phyloP scores from a whole-genome alignment of 1,140 invertebrate genomes.

The Elysia chlorotica region DNA sequence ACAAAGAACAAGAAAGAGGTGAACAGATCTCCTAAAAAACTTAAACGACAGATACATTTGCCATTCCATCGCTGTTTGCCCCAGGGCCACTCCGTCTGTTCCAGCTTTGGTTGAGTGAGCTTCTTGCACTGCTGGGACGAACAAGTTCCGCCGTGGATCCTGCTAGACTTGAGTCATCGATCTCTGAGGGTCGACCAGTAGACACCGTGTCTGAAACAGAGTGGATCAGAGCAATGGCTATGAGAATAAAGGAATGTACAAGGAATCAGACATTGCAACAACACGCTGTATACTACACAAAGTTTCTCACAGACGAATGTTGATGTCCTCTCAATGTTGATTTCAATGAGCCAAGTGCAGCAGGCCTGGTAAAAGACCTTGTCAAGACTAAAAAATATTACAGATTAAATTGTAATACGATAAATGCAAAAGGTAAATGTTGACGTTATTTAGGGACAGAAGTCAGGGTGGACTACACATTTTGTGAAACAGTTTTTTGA shows the following conservation, averaged over 20 bases:
- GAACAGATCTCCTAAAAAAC: too few relatives aligned
- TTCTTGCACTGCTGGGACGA: constrained; percentile 25
- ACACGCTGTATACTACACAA: neutral
- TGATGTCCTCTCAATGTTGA: too few relatives aligned
- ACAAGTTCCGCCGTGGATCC: constrained; percentile 46
- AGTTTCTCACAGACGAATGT: neutral
- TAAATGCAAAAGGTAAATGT: neutral
- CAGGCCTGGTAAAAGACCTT: too few relatives aligned
- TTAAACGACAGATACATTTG: constrained; percentile 28
- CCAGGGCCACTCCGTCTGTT: neutral
- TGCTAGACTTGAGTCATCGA: constrained; percentile 44
- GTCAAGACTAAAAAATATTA: neutral
- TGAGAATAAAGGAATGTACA: neutral
- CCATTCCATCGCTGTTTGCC: too few relatives aligned
- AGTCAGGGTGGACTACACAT: neutral
- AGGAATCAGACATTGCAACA: neutral
- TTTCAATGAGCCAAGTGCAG: too few relatives aligned
- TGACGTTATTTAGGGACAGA: neutral
- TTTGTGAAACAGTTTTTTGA: neutral
- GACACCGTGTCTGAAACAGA: neutral
- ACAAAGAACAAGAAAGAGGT: too few relatives aligned
- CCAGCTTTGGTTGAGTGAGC: neutral
- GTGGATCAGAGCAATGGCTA: neutral
- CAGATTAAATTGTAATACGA: neutral
- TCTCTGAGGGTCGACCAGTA: neutral